phyloP scores from a whole-genome alignment of 2,888 invertebrate species.

The Nephrotoma guestfalica region DNA sequence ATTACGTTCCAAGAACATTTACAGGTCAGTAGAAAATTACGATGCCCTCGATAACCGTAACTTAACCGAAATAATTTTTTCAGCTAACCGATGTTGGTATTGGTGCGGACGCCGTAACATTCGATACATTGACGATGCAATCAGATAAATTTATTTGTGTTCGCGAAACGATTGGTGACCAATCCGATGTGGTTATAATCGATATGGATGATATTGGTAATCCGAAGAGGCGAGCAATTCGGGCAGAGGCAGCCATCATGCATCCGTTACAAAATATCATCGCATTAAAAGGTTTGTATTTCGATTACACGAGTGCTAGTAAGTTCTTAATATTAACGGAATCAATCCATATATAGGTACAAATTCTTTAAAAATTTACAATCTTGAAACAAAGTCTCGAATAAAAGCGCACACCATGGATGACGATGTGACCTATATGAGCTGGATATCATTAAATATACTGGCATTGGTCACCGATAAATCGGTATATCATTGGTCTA shows the following conservation, averaged over 20 bases:
- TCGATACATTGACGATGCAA: slow-evolving; percentile 98
- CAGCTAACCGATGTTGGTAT: slow-evolving; percentile 97
- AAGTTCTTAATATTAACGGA: not conserved
- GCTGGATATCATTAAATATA: slow-evolving; percentile 95
- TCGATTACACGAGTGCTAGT: not conserved
- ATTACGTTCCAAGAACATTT: slow-evolving; percentile 98
- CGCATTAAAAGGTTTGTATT: slow-evolving; percentile 77
- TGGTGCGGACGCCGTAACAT: slow-evolving; percentile 90
- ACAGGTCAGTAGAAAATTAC: slow-evolving; percentile 55
- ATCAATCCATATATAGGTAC: slow-evolving; percentile 48
- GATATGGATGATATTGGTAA: slow-evolving; percentile 93
- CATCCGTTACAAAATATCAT: slow-evolving; percentile 98
- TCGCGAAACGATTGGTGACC: slow-evolving; percentile 90
- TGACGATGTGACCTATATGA: slow-evolving; percentile 97
- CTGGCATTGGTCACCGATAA: slow-evolving; percentile 91
- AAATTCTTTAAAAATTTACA: slow-evolving; percentile 96
- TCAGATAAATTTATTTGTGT: slow-evolving; percentile 99
- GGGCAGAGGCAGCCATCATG: slow-evolving; percentile 98
- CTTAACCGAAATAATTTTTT: slow-evolving; percentile 2
- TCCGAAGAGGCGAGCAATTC: slow-evolving; percentile 90
- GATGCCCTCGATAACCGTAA: not conserved
- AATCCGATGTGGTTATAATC: slow-evolving; percentile 95
- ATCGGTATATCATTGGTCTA: slow-evolving; percentile 95
- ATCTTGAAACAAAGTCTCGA: slow-evolving; percentile 98
- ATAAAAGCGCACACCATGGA: slow-evolving; percentile 97